Evolutionary conservation across 2,797 vertebrate species (phyloP).

Genomic region (Rhabdomys pumilio): DNA sequence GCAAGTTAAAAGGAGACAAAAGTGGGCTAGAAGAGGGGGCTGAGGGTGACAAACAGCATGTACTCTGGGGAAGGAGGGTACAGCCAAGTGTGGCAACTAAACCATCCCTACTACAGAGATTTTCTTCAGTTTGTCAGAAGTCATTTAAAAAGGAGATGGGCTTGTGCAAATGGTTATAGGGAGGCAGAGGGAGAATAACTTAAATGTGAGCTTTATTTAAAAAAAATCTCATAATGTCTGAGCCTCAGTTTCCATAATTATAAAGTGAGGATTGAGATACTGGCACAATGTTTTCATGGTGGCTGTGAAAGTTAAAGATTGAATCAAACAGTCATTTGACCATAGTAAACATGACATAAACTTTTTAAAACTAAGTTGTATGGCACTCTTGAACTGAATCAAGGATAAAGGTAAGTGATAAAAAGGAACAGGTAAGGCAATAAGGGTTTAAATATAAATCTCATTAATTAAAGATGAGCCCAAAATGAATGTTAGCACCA

Average conservation of each 20-base stretch:
- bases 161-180: not conserved
- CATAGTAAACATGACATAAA: not conserved
- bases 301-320: not conserved
- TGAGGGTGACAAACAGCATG: not conserved
- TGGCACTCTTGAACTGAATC: not conserved
- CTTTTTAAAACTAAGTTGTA: not conserved
- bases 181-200: not conserved
- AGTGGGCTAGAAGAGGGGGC: not conserved
- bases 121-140: not conserved
- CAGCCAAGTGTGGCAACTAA: not conserved
- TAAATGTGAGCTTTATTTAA: not conserved
- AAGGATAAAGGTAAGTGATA: not conserved
- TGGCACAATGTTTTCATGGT: not conserved
- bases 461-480: conserved; percentile 23
- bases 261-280: not conserved
- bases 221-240: conserved; percentile 16
- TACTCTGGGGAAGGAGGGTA: not conserved
- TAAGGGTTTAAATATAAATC: not conserved
- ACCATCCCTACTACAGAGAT: too few relatives aligned
- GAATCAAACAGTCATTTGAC: not conserved
- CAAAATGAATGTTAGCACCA: conserved; percentile 26
- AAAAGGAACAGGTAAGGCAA: not conserved
- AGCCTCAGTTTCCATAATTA: not conserved
- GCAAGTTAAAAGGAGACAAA: not conserved
- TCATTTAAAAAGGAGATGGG: not conserved